Evolutionary conservation across 2,888 invertebrate species (phyloP), one percentile per base, ranked within the genome.

Genomic region (Sesia bembeciformis): DNA sequence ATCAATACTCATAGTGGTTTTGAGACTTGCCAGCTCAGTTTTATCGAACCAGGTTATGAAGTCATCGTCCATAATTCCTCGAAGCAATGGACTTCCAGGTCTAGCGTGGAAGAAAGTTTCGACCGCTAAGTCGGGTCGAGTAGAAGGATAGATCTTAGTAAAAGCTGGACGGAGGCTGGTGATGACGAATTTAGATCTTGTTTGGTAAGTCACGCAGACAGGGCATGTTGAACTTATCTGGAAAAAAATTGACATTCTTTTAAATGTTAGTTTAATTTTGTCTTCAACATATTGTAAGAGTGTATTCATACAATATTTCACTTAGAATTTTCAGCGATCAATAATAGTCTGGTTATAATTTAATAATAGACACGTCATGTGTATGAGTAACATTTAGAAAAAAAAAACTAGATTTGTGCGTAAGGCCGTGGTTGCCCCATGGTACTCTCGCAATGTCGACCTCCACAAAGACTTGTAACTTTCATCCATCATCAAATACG

Each of bases 21-120:
- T 84, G 3, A 87, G 78, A 60, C 86, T 90, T 3, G 84, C 84
- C 4, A 86, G 70, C 66, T 87, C 90, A 56, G 91, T 91, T 76
- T 90, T 90, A 49, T 92, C 92, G 63, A 93, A 93, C 93, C 93
- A 93, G 3, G 93, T 93, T 40, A 93, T 92, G 38, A 92, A 86
- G 65, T 93, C 93, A 62, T 93, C 93, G 54, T 92, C 92, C 7
- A 92, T 92, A 40, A 93, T 92, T 4, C 91, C 92, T 64, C 90
- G 84, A 0, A 93, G 78, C 41, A 93, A 76, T 6, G 90, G 90
- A 60, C 92, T 93, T n/a, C 91, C 91, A 51, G 86, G 81, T 62
- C 85, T 81, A 0, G 92, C 91, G 56, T 93, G 93, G 84, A 93
- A 93, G 70, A 93, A 92, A 4, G 90, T 91, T 70, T 93, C 92